phyloP scores from a whole-genome alignment of 2,113 vertebrate genomes.

The Sprattus sprattus region DNA sequence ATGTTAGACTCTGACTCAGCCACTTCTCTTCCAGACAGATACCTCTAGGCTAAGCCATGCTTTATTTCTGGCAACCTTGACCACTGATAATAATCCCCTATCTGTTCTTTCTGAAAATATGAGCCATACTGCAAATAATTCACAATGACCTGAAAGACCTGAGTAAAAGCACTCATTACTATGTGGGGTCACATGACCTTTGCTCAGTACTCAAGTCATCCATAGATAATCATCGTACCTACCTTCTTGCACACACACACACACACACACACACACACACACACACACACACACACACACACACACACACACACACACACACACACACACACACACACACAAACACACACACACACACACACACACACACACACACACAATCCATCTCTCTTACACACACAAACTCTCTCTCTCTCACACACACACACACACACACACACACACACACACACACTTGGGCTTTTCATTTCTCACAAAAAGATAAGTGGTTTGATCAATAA shows the following conservation, averaged over 20 bases:
- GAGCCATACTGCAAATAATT: neutral
- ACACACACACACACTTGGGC: neutral
- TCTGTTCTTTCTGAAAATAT: neutral
- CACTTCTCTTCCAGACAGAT: neutral
- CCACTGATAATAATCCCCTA: neutral
- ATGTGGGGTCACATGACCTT: neutral
- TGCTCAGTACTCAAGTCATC: neutral
- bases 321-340: conserved; percentile 26
- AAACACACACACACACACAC: conserved; percentile 22
- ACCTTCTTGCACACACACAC: neutral
- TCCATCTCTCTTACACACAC: neutral
- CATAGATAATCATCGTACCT: neutral
- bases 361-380: conserved; percentile 21
- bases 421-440: conserved; percentile 22
- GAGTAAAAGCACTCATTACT: neutral
- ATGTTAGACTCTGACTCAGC: neutral
- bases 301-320: neutral
- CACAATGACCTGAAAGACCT: neutral
- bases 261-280: conserved; percentile 14
- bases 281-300: neutral
- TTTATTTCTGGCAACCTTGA: neutral
- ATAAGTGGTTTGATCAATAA: neutral
- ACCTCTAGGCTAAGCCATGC: neutral
- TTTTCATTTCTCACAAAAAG: neutral
- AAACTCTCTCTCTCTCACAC: neutral